Evolutionary conservation across 2,888 invertebrate genomes (phyloP), one percentile per base, ranked within the genome.

Genomic region (Tetranychus truncatus): DNA sequence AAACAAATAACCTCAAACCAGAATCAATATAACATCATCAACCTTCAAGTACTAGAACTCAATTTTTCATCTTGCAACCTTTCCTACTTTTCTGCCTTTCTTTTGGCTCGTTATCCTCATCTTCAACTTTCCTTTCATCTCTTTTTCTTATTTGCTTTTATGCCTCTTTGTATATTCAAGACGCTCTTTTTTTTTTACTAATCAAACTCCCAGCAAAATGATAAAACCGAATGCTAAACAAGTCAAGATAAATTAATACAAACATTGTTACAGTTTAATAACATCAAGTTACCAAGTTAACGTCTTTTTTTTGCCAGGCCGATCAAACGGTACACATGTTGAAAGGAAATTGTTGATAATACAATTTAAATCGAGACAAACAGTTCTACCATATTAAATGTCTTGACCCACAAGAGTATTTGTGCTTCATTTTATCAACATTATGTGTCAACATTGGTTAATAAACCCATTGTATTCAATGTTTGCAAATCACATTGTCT

Each of bases 1-100:
- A 55, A 55, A 55, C 55, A 55, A 55, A 55, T 55, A 55, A 55
- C 55, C 55, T 55, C 55, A 55, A 55, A 55, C 55, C 55, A 55
- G 55, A 55, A 55, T 55, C 55, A 55, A 55, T 55, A 55, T 55
- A 55, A 55, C 55, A 55, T 55, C 55, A 55, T 55, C 15, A 55
- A 15, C 55, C 15, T 55, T 55, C 55, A 55, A 55, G 55, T 55
- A 55, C 55, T 15, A 55, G 7, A 55, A 15, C 55, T 55, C 55
- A 55, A 9, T 55, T 15, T 55, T 55, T 55, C 55, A 34, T 34
- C 34, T 34, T 34, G 34, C 34, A 34, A 34, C 34, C 34, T 34
- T 34, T 34, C 34, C 34, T 34, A 5, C 34, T 34, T 34, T 34
- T 34, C 34, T 34, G 34, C 34, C 34, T 34, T 34, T 55, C 55